phyloP scores from a whole-genome alignment of 2,797 vertebrate genomes.

The Channallabes apus region DNA sequence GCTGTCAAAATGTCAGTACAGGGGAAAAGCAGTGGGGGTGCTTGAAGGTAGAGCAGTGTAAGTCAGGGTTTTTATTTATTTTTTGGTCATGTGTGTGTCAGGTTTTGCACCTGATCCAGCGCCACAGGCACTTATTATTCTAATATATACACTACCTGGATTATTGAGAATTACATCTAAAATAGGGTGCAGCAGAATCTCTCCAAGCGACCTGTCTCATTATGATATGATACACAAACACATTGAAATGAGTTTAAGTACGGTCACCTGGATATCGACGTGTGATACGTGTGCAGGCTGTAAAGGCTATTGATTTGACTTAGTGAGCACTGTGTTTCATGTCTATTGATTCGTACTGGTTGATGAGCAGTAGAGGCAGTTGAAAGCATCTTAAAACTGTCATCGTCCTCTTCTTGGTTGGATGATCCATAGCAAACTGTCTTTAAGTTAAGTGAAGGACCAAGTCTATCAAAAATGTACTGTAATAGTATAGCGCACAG shows the following conservation, averaged over 20 bases:
- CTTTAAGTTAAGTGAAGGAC: constrained; percentile 1
- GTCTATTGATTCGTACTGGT: constrained; percentile 40
- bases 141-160: constrained; percentile 35
- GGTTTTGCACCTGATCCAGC: constrained; percentile 14
- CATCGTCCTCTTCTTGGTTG: not conserved
- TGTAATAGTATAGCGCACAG: not conserved
- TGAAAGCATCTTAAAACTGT: constrained; percentile 28
- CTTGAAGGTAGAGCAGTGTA: not conserved
- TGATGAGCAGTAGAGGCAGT: constrained; percentile 3
- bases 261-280: constrained; percentile 27
- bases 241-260: constrained; percentile 3
- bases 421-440: not conserved
- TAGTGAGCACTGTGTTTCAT: constrained; percentile 33
- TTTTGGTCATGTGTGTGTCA: not conserved
- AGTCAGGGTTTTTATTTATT: not conserved
- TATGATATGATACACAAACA: constrained; percentile 18
- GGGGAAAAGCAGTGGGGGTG: constrained; percentile 19
- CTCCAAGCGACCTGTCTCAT: constrained; percentile 13
- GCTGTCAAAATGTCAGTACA: constrained; percentile 42
- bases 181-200: constrained; percentile 38
- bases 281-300: constrained; percentile 25
- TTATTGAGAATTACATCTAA: constrained; percentile 46
- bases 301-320: constrained; percentile 33
- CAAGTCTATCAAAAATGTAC: not conserved
- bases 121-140: constrained; percentile 46